These are phyloP conservation scores for Chinchilla lanigera DNA, from an alignment of 2,113 vertebrate species.

Conservation along the genomic window DNA sequence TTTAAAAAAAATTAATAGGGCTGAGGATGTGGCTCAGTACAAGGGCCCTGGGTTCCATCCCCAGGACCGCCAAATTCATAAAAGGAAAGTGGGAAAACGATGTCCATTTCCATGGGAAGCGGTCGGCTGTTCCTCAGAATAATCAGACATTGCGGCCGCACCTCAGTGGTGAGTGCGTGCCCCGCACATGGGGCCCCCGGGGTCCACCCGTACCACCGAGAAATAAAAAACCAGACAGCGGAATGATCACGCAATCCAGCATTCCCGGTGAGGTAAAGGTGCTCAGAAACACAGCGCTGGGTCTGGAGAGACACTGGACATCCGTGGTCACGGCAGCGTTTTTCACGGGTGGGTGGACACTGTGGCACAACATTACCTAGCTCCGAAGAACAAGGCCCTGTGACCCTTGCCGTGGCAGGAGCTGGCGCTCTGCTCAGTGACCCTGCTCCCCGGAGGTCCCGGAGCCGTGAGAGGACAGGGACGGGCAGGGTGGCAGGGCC, in stretches of 20 bases:
- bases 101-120: background rate
- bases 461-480: background rate
- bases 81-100: background rate
- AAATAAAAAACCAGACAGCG: background rate
- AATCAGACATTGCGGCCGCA: background rate
- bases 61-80: background rate
- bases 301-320: background rate
- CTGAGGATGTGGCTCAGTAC: background rate
- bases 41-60: background rate
- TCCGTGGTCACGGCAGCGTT: background rate
- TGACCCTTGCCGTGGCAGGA: background rate
- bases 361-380: background rate
- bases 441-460: background rate
- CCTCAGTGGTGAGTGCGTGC: background rate
- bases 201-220: background rate
- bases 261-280: background rate
- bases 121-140: background rate
- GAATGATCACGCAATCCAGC: background rate
- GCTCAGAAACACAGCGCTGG: background rate
- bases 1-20: background rate
- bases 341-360: background rate
- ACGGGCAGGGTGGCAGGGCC: background rate
- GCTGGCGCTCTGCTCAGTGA: background rate
- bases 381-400: background rate
- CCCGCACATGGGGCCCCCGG: background rate